Conservation (phyloP, 2,113 vertebrate species). For the Dissostichus mawsoni region DNA sequence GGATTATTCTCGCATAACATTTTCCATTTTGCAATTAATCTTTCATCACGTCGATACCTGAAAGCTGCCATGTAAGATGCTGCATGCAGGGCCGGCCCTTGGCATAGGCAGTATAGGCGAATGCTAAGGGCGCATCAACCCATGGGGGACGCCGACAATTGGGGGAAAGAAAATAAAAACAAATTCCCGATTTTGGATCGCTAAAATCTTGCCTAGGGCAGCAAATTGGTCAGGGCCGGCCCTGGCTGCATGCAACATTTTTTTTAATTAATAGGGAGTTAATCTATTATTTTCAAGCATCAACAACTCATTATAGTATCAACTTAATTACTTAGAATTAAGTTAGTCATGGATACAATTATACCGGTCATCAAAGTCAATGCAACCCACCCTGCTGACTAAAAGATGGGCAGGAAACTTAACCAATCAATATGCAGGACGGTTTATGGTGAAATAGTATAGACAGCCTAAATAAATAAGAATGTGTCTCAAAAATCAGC, state of each 20-base stretch:
- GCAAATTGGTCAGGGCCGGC: too few species aligned
- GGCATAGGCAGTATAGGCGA: too few species aligned
- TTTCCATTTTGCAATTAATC: slow-evolving; percentile 1
- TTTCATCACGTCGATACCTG: slow-evolving; percentile 1
- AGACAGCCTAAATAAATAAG: slow-evolving; percentile 40
- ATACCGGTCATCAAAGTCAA: slow-evolving; percentile 35
- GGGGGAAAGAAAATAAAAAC: too few species aligned
- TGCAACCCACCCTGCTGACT: slow-evolving; percentile 18
- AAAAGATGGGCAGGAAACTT: slow-evolving; percentile 35
- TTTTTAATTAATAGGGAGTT: slow-evolving; percentile 13
- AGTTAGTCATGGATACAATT: background rate
- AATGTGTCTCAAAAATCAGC: slow-evolving; percentile 43
- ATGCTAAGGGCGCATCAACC: too few species aligned
- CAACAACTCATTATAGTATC: background rate
- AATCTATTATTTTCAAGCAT: background rate
- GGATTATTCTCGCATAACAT: slow-evolving; percentile 5
- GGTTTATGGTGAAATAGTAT: slow-evolving; percentile 32
- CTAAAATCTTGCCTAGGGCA: too few species aligned
- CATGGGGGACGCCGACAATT: too few species aligned
- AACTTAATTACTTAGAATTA: background rate
- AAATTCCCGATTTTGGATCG: too few species aligned
- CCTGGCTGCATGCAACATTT: slow-evolving; percentile 6
- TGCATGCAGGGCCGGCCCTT: background rate
- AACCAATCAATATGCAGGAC: slow-evolving; percentile 15
- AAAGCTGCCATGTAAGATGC: slow-evolving; percentile 9